Conservation (phyloP, 1,140 invertebrate genomes). For the Phthorimaea operculella region DNA sequence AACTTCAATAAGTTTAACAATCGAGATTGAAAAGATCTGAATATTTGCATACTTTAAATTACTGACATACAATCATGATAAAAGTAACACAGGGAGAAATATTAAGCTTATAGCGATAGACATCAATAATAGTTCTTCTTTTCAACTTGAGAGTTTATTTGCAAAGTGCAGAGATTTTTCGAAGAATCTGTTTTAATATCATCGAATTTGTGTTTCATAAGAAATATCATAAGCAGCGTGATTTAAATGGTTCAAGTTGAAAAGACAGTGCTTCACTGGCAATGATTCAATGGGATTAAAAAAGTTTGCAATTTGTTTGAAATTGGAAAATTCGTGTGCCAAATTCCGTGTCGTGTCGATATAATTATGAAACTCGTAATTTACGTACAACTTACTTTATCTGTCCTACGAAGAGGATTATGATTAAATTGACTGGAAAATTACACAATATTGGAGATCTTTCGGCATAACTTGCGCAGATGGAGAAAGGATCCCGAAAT, state of each 20-base stretch:
- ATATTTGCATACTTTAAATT: constrained; percentile 25
- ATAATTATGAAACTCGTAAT: neutral
- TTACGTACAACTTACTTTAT: neutral
- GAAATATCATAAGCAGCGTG: constrained; percentile 23
- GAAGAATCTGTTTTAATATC: neutral
- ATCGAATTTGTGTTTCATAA: neutral
- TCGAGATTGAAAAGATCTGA: neutral
- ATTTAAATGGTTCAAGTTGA: constrained; percentile 44
- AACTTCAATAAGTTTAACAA: neutral
- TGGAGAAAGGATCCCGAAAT: no score
- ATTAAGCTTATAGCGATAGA: constrained; percentile 32
- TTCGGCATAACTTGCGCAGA: no score
- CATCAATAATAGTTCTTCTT: constrained; percentile 27
- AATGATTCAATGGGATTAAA: constrained; percentile 33
- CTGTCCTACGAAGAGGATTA: no score
- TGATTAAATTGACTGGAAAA: no score
- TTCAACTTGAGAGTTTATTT: constrained; percentile 32
- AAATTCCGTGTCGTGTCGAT: neutral
- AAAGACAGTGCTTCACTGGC: constrained; percentile 45
- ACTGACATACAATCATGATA: constrained; percentile 13
- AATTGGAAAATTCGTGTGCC: neutral
- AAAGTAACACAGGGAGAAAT: constrained; percentile 20
- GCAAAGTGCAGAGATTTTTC: neutral
- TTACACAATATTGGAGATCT: no score
- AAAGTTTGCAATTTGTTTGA: neutral